Evolutionary conservation across 1,140 invertebrate genomes (phyloP), one percentile per base, ranked within the genome.

Genomic region (Phthorimaea operculella): DNA sequence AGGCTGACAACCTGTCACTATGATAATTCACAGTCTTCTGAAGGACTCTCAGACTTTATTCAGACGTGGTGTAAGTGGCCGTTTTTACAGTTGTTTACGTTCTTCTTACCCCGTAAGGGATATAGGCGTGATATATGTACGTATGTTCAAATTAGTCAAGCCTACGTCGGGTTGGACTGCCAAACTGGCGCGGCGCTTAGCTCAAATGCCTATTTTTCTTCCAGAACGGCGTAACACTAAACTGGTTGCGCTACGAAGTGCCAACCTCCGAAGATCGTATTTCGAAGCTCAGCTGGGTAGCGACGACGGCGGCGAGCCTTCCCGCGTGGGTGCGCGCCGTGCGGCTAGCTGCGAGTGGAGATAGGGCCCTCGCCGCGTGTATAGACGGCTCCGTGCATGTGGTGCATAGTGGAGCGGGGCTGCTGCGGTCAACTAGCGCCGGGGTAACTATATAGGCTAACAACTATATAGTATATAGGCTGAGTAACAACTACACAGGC

Each of bases 371-470:
- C 0, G 54, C 69, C 0, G 74, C 80, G 3, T 85, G 83, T 54
- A 84, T 82, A 12, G 83, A 86, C 52, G 78, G 79, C 17, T 76
- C 83, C 11, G 45, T 84, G 18, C 73, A 78, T 28, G 55, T 82
- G 0, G 47, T 80, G 44, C 77, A 82, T 50, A 61, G 62, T 33
- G 18, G 51, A 6, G 60, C 63, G 0, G 80, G 80, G 10, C 48
- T 82, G 2, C 81, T 72, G 6, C 77, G 78, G 52, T 67, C 76
- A 6, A 69, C 68, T 1, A 68, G 67, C 47, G 72, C 74, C 54
- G 76, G 77, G n/a, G n/a, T n/a, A n/a, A n/a, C n/a, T n/a, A n/a
- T n/a, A n/a, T n/a, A n/a, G 6, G 80, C 80, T 68, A n/a, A 78
- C 81, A 56, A 79, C 74, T 74, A 52, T 47, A n/a, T n/a, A n/a